Evolutionary conservation across 2,797 vertebrate species (phyloP), one percentile per base, ranked within the genome.

Genomic region (Spheniscus humboldti): DNA sequence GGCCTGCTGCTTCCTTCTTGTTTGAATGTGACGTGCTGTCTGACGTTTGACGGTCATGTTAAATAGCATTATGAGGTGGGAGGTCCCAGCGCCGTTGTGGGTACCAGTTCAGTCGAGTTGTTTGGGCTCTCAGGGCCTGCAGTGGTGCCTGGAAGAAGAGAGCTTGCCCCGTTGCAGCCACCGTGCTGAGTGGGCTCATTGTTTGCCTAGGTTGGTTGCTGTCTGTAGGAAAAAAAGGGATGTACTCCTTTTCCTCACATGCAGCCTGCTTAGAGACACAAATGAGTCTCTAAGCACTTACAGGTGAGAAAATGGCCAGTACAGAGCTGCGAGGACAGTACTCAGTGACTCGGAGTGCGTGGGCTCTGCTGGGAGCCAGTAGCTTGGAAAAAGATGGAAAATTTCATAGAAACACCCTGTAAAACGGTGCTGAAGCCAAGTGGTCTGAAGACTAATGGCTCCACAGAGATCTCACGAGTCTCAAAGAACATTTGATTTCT

Each of bases 181-280:
- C 22, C 18, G 3, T 20, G 18, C 9, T 1, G 17, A 35, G 17
- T 1, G 3, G n/a, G 4, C n/a, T 69, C 25, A 1, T 22, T 15
- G 33, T 31, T 31, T 50, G 50, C 19, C 3, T 1, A 4, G 48
- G 17, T 2, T 56, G 68, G 28, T 55, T 27, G 17, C 12, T 39
- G 37, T 4, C 33, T 37, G 33, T 4, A 60, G 39, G 37, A 41
- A 39, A 76, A 17, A 13, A 19, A 30, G 24, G 11, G 11, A 5
- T 27, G 27, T 30, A 0, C 28, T 80, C 3, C 59, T 60, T 33
- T 80, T 77, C 23, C 37, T 45, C 10, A 9, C 1, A 0, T 2
- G 33, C 57, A 41, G 48, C 2, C 52, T 64, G 39, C 39, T 41
- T 41, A 41, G 39, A 41, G 41, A 16, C 41, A 41, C 15, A 41